Evolutionary conservation across 2,888 invertebrate genomes (phyloP).

Genomic region (Amblyteles armatorius): DNA sequence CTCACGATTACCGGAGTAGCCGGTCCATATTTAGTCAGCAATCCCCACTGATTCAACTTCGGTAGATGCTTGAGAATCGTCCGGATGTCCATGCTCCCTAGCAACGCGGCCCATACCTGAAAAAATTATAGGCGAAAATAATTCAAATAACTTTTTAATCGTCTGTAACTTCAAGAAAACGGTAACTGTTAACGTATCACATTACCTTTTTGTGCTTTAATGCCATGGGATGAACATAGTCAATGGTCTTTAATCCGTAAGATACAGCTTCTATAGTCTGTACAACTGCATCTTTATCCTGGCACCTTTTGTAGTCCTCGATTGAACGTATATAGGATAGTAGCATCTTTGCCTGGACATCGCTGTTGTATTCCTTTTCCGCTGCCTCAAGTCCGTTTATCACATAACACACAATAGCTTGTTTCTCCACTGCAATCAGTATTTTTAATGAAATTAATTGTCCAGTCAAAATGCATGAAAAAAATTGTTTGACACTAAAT

Average conservation of each 20-base stretch:
- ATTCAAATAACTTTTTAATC: too few relatives aligned
- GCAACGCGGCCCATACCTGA: constrained; percentile 88
- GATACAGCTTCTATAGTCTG: constrained; percentile 83
- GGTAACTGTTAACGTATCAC: background rate
- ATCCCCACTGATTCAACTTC: constrained; percentile 88
- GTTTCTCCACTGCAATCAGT: constrained; percentile 72
- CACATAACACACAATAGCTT: constrained; percentile 84
- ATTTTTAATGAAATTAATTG: constrained; percentile 29
- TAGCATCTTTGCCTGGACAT: constrained; percentile 82
- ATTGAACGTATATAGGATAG: constrained; percentile 77
- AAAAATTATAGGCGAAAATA: constrained; percentile 39
- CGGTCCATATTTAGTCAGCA: constrained; percentile 86
- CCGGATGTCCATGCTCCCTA: constrained; percentile 86
- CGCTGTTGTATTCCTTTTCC: constrained; percentile 84
- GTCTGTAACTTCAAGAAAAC: too few relatives aligned
- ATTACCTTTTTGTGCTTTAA: constrained; percentile 88
- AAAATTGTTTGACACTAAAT: background rate
- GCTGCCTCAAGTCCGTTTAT: constrained; percentile 86
- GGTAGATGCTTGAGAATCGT: constrained; percentile 86
- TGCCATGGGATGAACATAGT: constrained; percentile 89
- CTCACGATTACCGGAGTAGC: constrained; percentile 86
- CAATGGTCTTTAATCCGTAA: constrained; percentile 84
- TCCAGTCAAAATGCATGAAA: constrained; percentile 46
- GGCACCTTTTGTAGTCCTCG: constrained; percentile 80
- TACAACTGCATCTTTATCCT: constrained; percentile 86